Percentiles rank a stretch among this genome's conserved stretches.
phyloP scores from a whole-genome alignment of 2,797 vertebrate genomes.

The Thamnophis elegans region DNA sequence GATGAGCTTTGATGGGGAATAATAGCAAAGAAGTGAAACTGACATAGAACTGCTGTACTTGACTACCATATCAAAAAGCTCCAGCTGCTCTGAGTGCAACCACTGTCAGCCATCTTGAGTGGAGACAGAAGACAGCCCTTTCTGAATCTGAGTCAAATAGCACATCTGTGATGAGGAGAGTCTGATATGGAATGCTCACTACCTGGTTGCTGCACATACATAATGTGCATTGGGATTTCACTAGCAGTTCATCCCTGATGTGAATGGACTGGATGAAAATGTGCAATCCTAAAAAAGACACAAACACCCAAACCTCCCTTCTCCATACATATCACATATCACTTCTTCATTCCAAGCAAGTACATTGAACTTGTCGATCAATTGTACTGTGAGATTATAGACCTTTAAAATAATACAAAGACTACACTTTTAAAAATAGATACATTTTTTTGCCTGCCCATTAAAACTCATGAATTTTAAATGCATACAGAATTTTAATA shows the following conservation, averaged over 20 bases:
- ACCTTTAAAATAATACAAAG: neutral
- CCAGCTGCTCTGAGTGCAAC: slow-evolving; percentile 27
- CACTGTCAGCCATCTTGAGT: slow-evolving; percentile 42
- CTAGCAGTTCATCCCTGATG: slow-evolving; percentile 68
- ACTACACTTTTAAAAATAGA: neutral
- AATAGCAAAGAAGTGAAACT: slow-evolving; percentile 67
- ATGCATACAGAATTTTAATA: neutral
- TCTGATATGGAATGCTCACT: slow-evolving; percentile 51
- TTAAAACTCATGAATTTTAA: neutral
- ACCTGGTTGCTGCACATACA: slow-evolving; percentile 63
- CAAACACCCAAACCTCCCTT: neutral
- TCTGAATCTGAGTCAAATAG: slow-evolving; percentile 49
- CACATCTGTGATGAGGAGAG: slow-evolving; percentile 10
- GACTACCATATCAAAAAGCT: slow-evolving; percentile 42
- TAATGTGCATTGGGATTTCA: slow-evolving; percentile 66
- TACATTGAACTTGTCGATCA: slow-evolving; percentile 4
- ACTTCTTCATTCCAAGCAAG: neutral
- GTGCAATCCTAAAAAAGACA: slow-evolving; percentile 45
- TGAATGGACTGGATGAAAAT: slow-evolving; percentile 51
- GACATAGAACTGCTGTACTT: slow-evolving; percentile 61
- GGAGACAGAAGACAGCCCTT: slow-evolving; percentile 49
- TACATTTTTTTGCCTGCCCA: neutral
- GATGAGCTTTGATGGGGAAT: slow-evolving; percentile 69
- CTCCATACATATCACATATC: neutral
- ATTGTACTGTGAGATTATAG: slow-evolving; percentile 41